Base-by-base conservation (phyloP, 2,888 invertebrate genomes). In the Nudaria mundana region DNA sequence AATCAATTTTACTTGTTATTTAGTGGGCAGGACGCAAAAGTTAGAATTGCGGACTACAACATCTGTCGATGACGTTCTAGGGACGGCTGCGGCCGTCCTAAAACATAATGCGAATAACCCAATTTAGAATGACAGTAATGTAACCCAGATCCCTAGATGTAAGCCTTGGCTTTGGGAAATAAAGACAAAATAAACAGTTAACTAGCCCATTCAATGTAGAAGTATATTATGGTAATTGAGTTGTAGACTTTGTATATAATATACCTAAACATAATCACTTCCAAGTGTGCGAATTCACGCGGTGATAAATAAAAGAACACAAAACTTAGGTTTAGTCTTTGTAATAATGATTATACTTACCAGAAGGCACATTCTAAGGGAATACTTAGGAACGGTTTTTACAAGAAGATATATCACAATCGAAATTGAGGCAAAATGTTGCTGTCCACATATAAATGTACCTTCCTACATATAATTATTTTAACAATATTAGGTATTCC, bases 101-200 rank as follows among this genome's bases (percentile, higher is more conserved):
- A 72, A 72, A 75, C 76, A 79, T 79, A 70, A 73, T 62, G 59
- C 61, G 54, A 59, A 73, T 67, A 60, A 69, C 60, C 65, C 66
- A 66, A 76, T 66, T 67, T 69, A 47, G 51, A 60, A 50, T 58
- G 61, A 60, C 57, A 57, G 56, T 57, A 60, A 57, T 49, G 38
- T 51, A 45, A 43, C 48, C 43, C 38, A 39, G 30, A 44, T 44
- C 14, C 30, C 32, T 30, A 39, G 42, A 46, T 41, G 45, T 25
- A 37, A 41, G 32, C 24, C 32, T 32, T 35, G 41, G 28, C 30
- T 29, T 14, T 13, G 29, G 22, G 26, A 37, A 44, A 57, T 46
- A 33, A 30, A 36, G 36, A 22, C 22, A 26, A 40, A 44, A 30
- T 30, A 40, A 41, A 48, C 8, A 20, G 7, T n/a, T 56, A 52